phyloP scores from a whole-genome alignment of 2,888 invertebrate species.

The Drosophila tanythrix region DNA sequence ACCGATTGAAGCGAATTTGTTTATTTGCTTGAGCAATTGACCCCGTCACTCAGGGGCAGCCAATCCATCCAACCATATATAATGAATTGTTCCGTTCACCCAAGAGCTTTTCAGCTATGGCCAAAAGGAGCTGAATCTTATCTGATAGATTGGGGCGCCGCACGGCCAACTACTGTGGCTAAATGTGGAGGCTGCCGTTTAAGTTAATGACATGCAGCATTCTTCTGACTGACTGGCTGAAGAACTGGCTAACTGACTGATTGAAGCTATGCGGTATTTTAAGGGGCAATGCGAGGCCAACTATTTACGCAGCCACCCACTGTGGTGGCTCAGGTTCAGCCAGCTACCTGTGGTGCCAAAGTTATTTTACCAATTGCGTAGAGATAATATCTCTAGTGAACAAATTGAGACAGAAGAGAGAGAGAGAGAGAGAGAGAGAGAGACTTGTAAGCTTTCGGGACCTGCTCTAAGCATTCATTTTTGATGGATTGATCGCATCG shows the following conservation, averaged over 20 bases:
- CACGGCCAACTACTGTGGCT: constrained; percentile 57
- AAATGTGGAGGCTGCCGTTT: constrained; percentile 64
- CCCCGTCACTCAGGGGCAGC: constrained; percentile 67
- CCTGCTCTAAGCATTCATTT: constrained; percentile 50
- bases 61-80: constrained; percentile 64
- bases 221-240: constrained; percentile 31
- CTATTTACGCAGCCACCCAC: constrained; percentile 81
- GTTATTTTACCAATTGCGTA: constrained; percentile 50
- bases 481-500: constrained; percentile 82
- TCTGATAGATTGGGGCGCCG: constrained; percentile 76
- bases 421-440: background rate
- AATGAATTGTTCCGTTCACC: constrained; percentile 76
- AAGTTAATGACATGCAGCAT: constrained; percentile 65
- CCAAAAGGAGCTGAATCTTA: constrained; percentile 37
- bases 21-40: constrained; percentile 80
- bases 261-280: constrained; percentile 71
- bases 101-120: constrained; percentile 17
- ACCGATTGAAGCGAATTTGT: constrained; percentile 66
- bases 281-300: constrained; percentile 77
- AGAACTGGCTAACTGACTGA: constrained; percentile 51
- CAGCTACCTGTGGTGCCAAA: constrained; percentile 75
- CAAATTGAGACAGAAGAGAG: background rate
- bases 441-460: constrained; percentile 12
- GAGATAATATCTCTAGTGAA: constrained; percentile 5
- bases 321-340: constrained; percentile 67